A percentile compares a stretch with the other conserved stretches of the same genome.
phyloP scores from a whole-genome alignment of 2,888 invertebrate genomes.

The Eugnorisma glareosa region DNA sequence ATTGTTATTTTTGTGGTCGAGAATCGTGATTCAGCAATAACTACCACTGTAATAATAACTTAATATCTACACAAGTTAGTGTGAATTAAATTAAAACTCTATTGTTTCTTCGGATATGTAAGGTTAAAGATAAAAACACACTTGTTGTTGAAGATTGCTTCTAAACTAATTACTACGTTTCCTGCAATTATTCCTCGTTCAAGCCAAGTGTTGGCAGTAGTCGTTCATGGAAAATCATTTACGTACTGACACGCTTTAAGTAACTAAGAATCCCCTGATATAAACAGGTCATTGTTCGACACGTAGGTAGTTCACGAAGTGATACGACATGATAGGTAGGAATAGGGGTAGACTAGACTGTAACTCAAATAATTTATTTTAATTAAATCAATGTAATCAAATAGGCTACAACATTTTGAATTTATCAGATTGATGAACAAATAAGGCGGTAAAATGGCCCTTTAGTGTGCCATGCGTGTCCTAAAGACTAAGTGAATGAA shows the following conservation, averaged over 20 bases:
- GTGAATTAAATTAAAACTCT: conserved; percentile 26
- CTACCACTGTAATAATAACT: not conserved
- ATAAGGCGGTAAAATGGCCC: not conserved
- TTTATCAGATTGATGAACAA: not conserved
- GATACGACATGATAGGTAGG: not conserved
- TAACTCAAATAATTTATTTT: not conserved
- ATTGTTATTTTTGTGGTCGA: not conserved
- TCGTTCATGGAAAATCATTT: conserved; percentile 17
- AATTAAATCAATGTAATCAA: not conserved
- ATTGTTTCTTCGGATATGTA: conserved; percentile 30
- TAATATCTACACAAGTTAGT: not conserved
- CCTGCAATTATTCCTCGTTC: conserved; percentile 23
- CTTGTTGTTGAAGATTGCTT: conserved; percentile 40
- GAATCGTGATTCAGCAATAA: conserved; percentile 8
- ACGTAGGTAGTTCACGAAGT: not conserved
- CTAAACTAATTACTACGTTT: conserved; percentile 44
- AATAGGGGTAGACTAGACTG: not conserved
- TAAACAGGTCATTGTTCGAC: not conserved
- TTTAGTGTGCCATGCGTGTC: not conserved
- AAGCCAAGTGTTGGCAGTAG: conserved; percentile 23
- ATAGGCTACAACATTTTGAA: not conserved
- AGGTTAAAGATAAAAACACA: conserved; percentile 42
- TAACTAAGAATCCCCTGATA: not conserved
- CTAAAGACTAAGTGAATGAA: not conserved
- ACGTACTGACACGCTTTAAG: conserved; percentile 1